A percentile compares a stretch with the other conserved stretches of the same genome.
Conservation (phyloP, 2,113 vertebrate genomes). For the Furnarius figulus region DNA sequence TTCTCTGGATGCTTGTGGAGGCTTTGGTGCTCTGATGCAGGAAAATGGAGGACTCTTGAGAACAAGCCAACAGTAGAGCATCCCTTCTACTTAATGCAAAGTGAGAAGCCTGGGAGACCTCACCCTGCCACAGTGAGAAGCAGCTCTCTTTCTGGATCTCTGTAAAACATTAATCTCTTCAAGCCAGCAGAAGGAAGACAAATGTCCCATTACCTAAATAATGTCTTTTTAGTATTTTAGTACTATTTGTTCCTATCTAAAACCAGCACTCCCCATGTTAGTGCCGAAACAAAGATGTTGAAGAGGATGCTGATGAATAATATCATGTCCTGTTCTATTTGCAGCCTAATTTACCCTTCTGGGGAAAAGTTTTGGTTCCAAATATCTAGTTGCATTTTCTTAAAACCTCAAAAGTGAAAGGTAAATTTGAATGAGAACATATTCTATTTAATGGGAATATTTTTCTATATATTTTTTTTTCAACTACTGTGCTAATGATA, state of each 20-base stretch:
- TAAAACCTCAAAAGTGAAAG: background rate
- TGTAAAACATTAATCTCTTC: background rate
- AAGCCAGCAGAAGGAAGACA: background rate
- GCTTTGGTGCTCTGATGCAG: background rate
- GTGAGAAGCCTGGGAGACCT: background rate
- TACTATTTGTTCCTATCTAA: background rate
- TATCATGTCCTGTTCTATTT: background rate
- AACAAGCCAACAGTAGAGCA: background rate
- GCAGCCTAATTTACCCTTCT: background rate
- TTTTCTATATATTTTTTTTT: background rate
- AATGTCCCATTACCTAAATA: background rate
- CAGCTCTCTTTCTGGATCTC: background rate
- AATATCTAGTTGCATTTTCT: background rate
- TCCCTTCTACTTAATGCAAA: background rate
- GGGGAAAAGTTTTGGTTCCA: background rate
- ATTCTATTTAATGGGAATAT: background rate
- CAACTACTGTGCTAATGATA: fast-evolving
- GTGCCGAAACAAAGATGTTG: background rate
- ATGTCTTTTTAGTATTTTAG: background rate
- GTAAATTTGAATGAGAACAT: background rate
- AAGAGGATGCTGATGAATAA: background rate
- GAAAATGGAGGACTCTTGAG: background rate
- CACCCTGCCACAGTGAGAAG: background rate
- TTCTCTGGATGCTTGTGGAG: background rate
- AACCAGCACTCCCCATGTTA: background rate